Evolutionary conservation across 2,113 vertebrate species (phyloP).

Genomic region (Alosa alosa): DNA sequence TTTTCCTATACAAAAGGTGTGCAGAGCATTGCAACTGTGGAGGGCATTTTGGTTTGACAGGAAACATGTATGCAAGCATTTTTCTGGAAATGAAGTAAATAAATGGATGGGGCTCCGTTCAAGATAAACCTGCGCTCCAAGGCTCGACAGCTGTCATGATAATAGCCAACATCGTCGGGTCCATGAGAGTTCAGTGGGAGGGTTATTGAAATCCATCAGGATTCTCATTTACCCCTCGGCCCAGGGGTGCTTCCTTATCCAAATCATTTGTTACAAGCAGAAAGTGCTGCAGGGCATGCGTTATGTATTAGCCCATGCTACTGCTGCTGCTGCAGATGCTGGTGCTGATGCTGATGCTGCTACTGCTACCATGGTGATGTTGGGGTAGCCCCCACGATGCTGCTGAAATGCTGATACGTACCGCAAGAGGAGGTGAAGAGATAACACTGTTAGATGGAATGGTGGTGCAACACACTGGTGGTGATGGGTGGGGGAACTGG

Average conservation of each 20-base stretch:
- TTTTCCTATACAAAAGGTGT: neutral
- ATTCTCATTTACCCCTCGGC: slow-evolving; percentile 29
- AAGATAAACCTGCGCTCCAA: neutral
- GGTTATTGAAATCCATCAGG: slow-evolving; percentile 25
- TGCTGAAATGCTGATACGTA: neutral
- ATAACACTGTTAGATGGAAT: no score
- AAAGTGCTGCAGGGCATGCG: slow-evolving; percentile 23
- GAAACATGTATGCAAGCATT: neutral
- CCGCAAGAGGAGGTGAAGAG: neutral
- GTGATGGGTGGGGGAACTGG: no score
- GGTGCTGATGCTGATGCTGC: no score
- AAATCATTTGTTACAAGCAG: slow-evolving; percentile 34
- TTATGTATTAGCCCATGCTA: slow-evolving; percentile 16
- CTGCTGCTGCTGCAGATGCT: neutral
- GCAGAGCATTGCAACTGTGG: neutral
- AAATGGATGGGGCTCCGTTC: neutral
- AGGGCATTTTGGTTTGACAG: neutral
- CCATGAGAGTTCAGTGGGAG: slow-evolving; percentile 1
- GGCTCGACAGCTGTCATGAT: neutral
- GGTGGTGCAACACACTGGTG: no score
- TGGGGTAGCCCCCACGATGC: neutral
- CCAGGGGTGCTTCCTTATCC: slow-evolving; percentile 33
- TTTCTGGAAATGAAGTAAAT: neutral
- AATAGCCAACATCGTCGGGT: neutral
- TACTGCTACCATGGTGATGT: slow-evolving; percentile 12